These are phyloP conservation scores for Galleria mellonella DNA, from an alignment of 1,140 invertebrate species.

Conservation along the genomic window DNA sequence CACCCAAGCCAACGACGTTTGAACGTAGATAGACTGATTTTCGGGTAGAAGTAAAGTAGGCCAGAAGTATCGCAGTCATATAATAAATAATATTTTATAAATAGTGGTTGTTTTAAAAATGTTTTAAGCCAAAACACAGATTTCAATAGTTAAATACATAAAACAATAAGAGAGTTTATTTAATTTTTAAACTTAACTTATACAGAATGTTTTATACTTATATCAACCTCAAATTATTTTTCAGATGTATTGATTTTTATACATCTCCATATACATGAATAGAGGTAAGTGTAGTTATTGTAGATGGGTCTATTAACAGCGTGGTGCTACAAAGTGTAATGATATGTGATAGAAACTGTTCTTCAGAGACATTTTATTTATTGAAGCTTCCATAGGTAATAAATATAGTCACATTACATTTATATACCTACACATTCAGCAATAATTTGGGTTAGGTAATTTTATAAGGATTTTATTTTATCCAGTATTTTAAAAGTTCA, in stretches of 20 bases:
- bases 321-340: slow-evolving; percentile 72
- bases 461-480: slow-evolving; percentile 41
- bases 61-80: slow-evolving; percentile 56
- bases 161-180: slow-evolving; percentile 71
- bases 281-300: slow-evolving; percentile 66
- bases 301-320: slow-evolving; percentile 71
- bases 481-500: slow-evolving; percentile 38
- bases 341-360: slow-evolving; percentile 72
- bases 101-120: slow-evolving; percentile 57
- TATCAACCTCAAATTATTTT: slow-evolving; percentile 70
- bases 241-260: slow-evolving; percentile 73
- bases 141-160: slow-evolving; percentile 58
- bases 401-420: slow-evolving; percentile 51
- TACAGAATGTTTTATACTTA: slow-evolving; percentile 65
- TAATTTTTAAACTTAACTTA: slow-evolving; percentile 69
- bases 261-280: slow-evolving; percentile 71
- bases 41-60: slow-evolving; percentile 66
- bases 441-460: slow-evolving; percentile 57
- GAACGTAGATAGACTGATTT: slow-evolving; percentile 65
- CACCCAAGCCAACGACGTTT: slow-evolving; percentile 48
- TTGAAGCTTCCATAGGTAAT: slow-evolving; percentile 65
- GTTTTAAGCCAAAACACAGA: slow-evolving; percentile 59
- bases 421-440: slow-evolving; percentile 37
- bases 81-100: slow-evolving; percentile 49
- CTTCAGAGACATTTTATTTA: slow-evolving; percentile 72